Evolutionary conservation across 2,888 invertebrate genomes (phyloP).

Genomic region (Mythimna pallens): DNA sequence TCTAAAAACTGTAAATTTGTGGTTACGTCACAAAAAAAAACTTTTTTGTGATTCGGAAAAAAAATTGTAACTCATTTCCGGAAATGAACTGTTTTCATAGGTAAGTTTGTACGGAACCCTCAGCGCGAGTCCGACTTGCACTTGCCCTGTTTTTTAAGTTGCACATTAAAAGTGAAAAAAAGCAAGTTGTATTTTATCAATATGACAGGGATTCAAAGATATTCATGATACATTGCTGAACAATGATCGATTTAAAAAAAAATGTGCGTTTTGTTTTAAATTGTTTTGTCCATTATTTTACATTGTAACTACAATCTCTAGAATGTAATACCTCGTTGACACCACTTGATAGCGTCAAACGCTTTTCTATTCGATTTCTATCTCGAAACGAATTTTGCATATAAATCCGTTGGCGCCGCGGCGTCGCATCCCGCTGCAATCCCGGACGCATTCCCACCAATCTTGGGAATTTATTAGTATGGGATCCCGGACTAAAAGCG

Average conservation of each 20-base stretch:
- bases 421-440: constrained; percentile 73
- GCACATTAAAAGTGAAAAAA: too few relatives aligned
- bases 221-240: too few relatives aligned
- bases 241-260: background rate
- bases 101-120: too few relatives aligned
- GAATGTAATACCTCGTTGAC: constrained; percentile 24
- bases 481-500: constrained; percentile 65
- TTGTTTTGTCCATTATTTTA: background rate
- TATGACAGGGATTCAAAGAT: too few relatives aligned
- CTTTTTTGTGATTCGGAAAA: too few relatives aligned
- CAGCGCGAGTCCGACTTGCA: too few relatives aligned
- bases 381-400: constrained; percentile 73
- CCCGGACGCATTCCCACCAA: constrained; percentile 69
- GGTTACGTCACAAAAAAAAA: too few relatives aligned
- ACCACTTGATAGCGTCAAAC: constrained; percentile 42
- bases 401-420: constrained; percentile 78
- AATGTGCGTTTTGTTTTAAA: background rate
- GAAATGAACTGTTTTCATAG: too few relatives aligned
- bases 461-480: constrained; percentile 74
- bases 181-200: too few relatives aligned
- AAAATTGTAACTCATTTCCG: too few relatives aligned
- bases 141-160: too few relatives aligned
- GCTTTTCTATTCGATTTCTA: constrained; percentile 69
- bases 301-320: constrained; percentile 13
- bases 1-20: too few relatives aligned